Base-by-base conservation (phyloP, 2,113 vertebrate genomes). In the Excalfactoria chinensis region DNA sequence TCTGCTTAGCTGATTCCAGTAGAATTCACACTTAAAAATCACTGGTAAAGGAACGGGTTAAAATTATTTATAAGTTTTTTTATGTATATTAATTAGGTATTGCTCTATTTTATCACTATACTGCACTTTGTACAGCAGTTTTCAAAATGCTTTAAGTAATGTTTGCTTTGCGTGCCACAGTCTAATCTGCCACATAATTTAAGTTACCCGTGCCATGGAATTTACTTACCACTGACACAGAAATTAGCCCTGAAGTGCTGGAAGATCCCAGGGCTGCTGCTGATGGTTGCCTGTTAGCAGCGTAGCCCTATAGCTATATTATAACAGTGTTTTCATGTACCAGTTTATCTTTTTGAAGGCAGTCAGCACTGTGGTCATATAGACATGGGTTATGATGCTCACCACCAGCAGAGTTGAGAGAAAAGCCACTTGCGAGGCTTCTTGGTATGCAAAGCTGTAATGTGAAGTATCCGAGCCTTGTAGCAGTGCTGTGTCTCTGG, bases 181-280 rank as follows among this genome's bases (percentile, higher is more conserved):
- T 60, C 69, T 94, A 82, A 97, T 90, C 86, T 90, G 84, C 92
- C 86, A 90, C 72, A 77, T 85, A 64, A 94, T 93, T 88, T 82
- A 49, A 90, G 88, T 93, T 95, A 84, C 84, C 76, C 90, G 10
- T 89, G 86, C 60, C 77, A 46, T 20, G 60, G 91, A 92, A 82
- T 92, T 92, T 82, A 72, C 84, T 95, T 63, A 76, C 67, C 73
- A 30, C 80, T 78, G 80, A 62, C 4, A 1, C 37, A 67, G 86
- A 79, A 95, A 93, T 93, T 30, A 94, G 76, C 79, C 91, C 83
- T 69, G 44, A 76, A 93, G 94, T 70, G 86, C 83, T 91, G 78
- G 58, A 91, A 73, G 88, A 95, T 91, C 88, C 74, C 80, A 63
- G 84, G 34, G 69, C 63, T 90, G 66, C 76, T 90, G 93, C 81